Conservation (phyloP, 1,140 invertebrate species). For the Lepidurus apus region DNA sequence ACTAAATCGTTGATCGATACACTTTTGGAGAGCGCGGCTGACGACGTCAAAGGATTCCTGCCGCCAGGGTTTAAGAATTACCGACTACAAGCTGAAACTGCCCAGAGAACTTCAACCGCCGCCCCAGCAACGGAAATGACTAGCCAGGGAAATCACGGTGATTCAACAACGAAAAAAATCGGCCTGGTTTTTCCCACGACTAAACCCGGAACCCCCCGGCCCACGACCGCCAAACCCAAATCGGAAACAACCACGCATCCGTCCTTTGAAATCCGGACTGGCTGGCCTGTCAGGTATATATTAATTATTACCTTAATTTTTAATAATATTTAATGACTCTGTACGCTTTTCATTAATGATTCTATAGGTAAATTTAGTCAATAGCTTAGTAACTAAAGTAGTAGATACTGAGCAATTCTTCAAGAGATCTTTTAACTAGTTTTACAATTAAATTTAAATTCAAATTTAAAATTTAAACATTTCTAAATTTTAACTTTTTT, state of each 20-base stretch:
- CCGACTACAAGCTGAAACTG: background rate
- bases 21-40: conserved; percentile 25
- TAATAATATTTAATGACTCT: background rate
- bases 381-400: too few relatives aligned
- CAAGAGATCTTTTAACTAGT: too few relatives aligned
- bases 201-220: conserved; percentile 40
- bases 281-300: conserved; percentile 32
- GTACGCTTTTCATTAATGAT: too few relatives aligned
- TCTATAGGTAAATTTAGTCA: too few relatives aligned
- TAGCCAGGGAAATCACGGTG: conserved; percentile 7
- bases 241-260: conserved; percentile 39
- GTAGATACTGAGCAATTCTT: too few relatives aligned
- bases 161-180: conserved; percentile 5
- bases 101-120: conserved; percentile 22
- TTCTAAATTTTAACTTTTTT: too few relatives aligned
- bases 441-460: too few relatives aligned
- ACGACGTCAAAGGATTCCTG: conserved; percentile 27
- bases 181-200: conserved; percentile 42
- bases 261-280: conserved; percentile 30
- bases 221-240: conserved; percentile 40
- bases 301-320: background rate
- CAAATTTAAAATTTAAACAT: too few relatives aligned
- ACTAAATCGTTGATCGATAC: conserved; percentile 20
- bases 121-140: background rate
- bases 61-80: conserved; percentile 29